Evolutionary conservation across 1,140 invertebrate species (phyloP), one percentile per base, ranked within the genome.

Genomic region (Potamilus streckersoni): DNA sequence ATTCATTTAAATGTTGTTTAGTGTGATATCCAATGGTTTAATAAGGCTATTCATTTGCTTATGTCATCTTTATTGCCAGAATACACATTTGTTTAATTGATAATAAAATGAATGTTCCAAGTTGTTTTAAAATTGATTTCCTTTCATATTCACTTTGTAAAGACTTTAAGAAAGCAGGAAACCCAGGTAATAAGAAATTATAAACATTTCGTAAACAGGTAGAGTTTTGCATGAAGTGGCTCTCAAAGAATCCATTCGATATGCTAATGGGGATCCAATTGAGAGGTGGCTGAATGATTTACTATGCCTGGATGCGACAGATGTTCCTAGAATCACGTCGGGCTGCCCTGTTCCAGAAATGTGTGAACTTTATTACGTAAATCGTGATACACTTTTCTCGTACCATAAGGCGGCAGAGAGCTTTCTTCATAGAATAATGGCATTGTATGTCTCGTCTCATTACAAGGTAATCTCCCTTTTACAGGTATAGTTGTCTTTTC

Each of bases 381-480:
- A 93, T 84, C 91, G 98, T 76, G 98, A 99, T 87, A 97, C 97
- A 0, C 89, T 99, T 17, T 99, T 99, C 90, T 98, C 96, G 71
- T 99, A 97, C 88, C 97, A 99, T 85, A 95, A 95, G 89, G 96
- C 96, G 0, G 97, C 98, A 0, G 98, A 99, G 91, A 91, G 93
- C 3, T 99, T 99, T 90, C 91, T 99, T 11, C 96, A 99, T 85
- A 91, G 95, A 82, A 84, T 99, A 0, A 96, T 99, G 75, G 93
- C 95, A 57, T 93, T 99, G 11, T 98, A 97, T 89, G 98, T 99
- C 0, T 93, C 98, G 0, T 99, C 98, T 17, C 98, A 99, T 92
- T 99, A 99, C 87, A 99, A 98, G 92, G 94, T 91, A 79, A 15
- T 59, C 13, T 63, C 27, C 11, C 56, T 73, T 20, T 13, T 55